These are phyloP conservation scores for Bungarus multicinctus DNA, from an alignment of 2,113 vertebrate genomes.

Conservation along the genomic window DNA sequence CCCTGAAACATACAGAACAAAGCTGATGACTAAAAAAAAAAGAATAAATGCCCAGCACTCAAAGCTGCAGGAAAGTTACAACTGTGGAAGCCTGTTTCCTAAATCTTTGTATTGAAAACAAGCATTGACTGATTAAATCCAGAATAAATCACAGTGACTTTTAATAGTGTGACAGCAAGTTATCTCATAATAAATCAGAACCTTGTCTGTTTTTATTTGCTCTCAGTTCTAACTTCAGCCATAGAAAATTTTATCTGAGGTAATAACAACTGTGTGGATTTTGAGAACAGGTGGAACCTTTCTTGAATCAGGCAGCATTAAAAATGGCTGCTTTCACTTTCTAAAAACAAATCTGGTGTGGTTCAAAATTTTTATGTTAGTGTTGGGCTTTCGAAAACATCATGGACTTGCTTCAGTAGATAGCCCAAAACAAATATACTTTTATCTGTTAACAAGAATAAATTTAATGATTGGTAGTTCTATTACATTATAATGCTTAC, in stretches of 20 bases:
- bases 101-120: not conserved
- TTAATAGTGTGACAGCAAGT: not conserved
- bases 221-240: fast-evolving
- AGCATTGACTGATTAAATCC: not conserved
- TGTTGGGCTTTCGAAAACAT: not conserved
- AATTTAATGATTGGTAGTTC: not conserved
- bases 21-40: not conserved
- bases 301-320: not conserved
- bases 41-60: not conserved
- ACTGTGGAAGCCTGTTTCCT: not conserved
- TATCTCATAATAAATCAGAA: not conserved
- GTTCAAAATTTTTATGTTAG: not conserved
- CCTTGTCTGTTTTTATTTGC: not conserved
- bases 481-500: not conserved
- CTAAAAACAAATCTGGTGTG: not conserved
- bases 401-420: not conserved
- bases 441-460: not conserved
- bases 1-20: not conserved
- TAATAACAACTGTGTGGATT: not conserved
- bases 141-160: not conserved
- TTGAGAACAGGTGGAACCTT: not conserved
- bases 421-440: not conserved
- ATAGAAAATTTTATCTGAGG: not conserved
- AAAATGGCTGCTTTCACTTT: not conserved
- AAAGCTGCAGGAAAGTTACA: not conserved